phyloP scores from a whole-genome alignment of 1,140 invertebrate genomes.

The Drosophila teissieri region DNA sequence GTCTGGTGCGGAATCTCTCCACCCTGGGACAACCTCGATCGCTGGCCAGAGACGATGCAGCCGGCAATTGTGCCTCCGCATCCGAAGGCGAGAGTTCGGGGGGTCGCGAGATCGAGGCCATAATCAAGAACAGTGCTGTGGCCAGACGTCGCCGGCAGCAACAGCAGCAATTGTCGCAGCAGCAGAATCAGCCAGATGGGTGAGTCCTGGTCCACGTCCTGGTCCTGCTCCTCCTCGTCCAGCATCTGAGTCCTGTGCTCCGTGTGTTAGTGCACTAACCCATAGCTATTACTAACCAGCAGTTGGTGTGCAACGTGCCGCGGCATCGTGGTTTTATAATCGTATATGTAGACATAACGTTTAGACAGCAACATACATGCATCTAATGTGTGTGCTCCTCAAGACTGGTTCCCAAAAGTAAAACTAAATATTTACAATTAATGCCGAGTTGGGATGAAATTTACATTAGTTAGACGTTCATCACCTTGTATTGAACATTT shows the following conservation, averaged over 20 bases:
- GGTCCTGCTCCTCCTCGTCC: slow-evolving; percentile 15
- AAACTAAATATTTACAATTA: slow-evolving; percentile 54
- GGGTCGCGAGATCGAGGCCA: slow-evolving; percentile 86
- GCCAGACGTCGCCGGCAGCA: slow-evolving; percentile 81
- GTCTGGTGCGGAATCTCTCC: slow-evolving; percentile 72
- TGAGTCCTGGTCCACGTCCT: slow-evolving; percentile 49
- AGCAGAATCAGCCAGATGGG: slow-evolving; percentile 61
- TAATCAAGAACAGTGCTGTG: slow-evolving; percentile 86
- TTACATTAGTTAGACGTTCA: slow-evolving; percentile 40
- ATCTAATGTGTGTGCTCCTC: slow-evolving; percentile 59
- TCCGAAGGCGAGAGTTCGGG: slow-evolving; percentile 87
- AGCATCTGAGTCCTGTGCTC: slow-evolving; percentile 27
- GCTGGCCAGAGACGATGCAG: slow-evolving; percentile 12
- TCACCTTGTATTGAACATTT: slow-evolving; percentile 37
- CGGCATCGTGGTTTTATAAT: slow-evolving; percentile 31
- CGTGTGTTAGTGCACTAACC: slow-evolving; percentile 55
- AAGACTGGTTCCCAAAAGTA: slow-evolving; percentile 66
- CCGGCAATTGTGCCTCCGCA: slow-evolving; percentile 69
- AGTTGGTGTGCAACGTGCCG: background rate
- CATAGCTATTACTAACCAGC: slow-evolving; percentile 53
- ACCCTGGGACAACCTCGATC: slow-evolving; percentile 62
- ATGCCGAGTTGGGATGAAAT: slow-evolving; percentile 26
- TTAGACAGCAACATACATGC: slow-evolving; percentile 27
- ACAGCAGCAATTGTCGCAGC: slow-evolving; percentile 52
- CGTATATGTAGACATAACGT: slow-evolving; percentile 18